A percentile compares a stretch with the other conserved stretches of the same genome.
These are phyloP conservation scores for Numida meleagris DNA, from an alignment of 2,113 vertebrate genomes.

Conservation along the genomic window DNA sequence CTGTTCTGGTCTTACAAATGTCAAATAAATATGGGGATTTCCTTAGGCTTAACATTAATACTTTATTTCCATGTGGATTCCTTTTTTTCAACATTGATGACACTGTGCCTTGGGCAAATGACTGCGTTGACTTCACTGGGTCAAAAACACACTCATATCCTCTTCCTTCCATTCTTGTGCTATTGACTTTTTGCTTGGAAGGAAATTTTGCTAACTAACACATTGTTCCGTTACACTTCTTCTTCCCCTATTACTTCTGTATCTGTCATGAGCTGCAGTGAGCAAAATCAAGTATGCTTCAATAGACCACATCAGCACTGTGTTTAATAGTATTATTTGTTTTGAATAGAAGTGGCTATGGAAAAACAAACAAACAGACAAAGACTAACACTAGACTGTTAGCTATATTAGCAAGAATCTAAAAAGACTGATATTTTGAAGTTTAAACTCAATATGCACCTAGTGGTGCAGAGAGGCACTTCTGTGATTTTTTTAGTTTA, in stretches of 20 bases:
- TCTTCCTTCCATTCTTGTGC: background rate
- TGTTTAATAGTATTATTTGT: background rate
- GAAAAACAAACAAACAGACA: background rate
- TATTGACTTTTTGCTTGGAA: background rate
- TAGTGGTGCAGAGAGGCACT: accelerated
- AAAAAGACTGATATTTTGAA: background rate
- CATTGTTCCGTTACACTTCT: background rate
- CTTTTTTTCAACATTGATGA: background rate
- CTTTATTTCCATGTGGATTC: background rate
- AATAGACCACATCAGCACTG: accelerated
- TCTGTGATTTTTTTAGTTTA: background rate
- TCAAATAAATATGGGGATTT: background rate
- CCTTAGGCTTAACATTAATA: background rate
- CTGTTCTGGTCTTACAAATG: background rate
- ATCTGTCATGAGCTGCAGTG: background rate
- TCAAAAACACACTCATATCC: background rate
- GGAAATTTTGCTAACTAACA: background rate
- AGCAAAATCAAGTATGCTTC: background rate
- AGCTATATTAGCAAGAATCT: background rate
- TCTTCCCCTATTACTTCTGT: background rate
- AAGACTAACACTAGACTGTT: background rate
- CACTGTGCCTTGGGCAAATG: background rate
- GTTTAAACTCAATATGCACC: background rate
- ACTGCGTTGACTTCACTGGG: background rate
- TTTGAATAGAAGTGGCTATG: background rate